A percentile compares a stretch with the other conserved stretches of the same genome.
Conservation (phyloP, 2,113 vertebrate species). For the Stegostoma tigrinum region DNA sequence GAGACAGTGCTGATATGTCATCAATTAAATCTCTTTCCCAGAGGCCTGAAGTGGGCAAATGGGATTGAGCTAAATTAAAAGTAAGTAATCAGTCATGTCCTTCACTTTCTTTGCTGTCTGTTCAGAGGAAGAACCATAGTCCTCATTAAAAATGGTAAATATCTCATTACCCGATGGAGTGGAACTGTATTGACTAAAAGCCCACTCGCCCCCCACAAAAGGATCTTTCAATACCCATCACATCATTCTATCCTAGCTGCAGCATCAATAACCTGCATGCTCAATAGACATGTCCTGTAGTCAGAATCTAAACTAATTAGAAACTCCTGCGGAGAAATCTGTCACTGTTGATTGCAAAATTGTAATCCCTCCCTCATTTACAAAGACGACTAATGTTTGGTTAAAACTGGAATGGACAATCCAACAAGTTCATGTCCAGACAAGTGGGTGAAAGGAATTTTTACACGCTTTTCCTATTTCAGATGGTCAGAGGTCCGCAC, state of each 20-base stretch:
- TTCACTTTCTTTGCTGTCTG: not conserved
- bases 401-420: not conserved
- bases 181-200: not conserved
- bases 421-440: not conserved
- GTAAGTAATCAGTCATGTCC: constrained; percentile 35
- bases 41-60: not conserved
- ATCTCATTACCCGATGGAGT: not conserved
- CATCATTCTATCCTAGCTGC: not conserved
- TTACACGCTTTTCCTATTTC: not conserved
- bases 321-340: not conserved
- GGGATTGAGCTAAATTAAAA: constrained; percentile 32
- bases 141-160: constrained; percentile 19
- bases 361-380: not conserved
- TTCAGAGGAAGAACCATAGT: not conserved
- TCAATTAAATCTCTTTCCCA: constrained; percentile 30
- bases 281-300: not conserved
- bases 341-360: not conserved
- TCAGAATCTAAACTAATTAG: not conserved
- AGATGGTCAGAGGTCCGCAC: not conserved
- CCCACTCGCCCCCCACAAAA: not conserved
- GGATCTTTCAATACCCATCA: not conserved
- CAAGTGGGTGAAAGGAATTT: not conserved
- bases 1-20: constrained; percentile 6
- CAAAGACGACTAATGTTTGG: not conserved
- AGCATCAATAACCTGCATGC: not conserved